Conservation (phyloP, 2,888 invertebrate genomes). For the Scaptomyza tumidula region DNA sequence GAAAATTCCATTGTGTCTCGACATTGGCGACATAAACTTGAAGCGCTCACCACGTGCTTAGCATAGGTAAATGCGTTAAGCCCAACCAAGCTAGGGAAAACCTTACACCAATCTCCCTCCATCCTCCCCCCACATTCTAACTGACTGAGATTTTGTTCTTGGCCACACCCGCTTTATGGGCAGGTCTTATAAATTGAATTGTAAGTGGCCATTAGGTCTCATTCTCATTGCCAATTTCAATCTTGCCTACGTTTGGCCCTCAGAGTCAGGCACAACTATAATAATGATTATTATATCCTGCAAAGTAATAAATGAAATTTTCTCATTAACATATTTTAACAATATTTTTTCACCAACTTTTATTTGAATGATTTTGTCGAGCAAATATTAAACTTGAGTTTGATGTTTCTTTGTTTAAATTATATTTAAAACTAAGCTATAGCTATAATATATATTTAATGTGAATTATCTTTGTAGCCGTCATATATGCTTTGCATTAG, state of each 20-base stretch:
- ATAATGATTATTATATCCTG: not conserved
- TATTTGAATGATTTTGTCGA: conserved; percentile 52
- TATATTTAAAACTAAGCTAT: conserved; percentile 48
- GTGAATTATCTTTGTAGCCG: conserved; percentile 28
- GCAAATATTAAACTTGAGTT: conserved; percentile 62
- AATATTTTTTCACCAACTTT: conserved; percentile 20
- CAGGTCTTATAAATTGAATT: conserved; percentile 62
- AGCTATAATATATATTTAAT: conserved; percentile 34
- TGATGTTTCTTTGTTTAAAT: not conserved
- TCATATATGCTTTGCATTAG: conserved; percentile 67
- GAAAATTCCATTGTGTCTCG: conserved; percentile 49
- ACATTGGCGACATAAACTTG: conserved; percentile 48
- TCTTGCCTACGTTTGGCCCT: conserved; percentile 32
- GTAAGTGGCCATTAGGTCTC: conserved; percentile 55
- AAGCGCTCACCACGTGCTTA: conserved; percentile 59
- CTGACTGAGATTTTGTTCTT: conserved; percentile 33
- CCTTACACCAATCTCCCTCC: not conserved
- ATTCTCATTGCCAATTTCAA: conserved; percentile 56
- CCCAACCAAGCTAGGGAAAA: not conserved
- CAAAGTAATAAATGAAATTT: not conserved
- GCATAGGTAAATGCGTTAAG: conserved; percentile 64
- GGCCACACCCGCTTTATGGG: conserved; percentile 15
- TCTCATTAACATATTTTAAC: not conserved
- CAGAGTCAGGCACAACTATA: conserved; percentile 35
- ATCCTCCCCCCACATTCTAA: not conserved